phyloP scores from a whole-genome alignment of 2,888 invertebrate species.

The Criorhina ranunculi region DNA sequence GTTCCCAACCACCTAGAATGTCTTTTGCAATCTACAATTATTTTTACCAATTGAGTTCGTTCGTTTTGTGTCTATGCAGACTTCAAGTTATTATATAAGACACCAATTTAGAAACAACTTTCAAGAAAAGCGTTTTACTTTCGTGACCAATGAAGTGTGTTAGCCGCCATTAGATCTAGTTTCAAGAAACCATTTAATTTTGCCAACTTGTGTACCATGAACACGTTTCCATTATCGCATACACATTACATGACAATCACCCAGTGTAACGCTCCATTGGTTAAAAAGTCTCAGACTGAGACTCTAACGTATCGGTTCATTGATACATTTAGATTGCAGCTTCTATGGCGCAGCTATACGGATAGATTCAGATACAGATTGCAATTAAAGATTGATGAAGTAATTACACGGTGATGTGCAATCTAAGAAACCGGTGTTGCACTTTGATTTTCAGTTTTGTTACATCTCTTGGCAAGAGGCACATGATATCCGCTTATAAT shows the following conservation, averaged over 20 bases:
- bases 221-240: slow-evolving; percentile 27
- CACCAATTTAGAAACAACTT: slow-evolving; percentile 32
- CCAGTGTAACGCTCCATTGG: slow-evolving; percentile 27
- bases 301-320: not conserved
- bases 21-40: not conserved
- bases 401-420: slow-evolving; percentile 17
- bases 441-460: not conserved
- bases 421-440: slow-evolving; percentile 3
- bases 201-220: slow-evolving; percentile 41
- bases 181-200: slow-evolving; percentile 30
- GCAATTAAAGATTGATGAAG: slow-evolving; percentile 26
- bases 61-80: not conserved
- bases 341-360: not conserved
- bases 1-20: not conserved
- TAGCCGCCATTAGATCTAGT: slow-evolving; percentile 29
- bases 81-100: slow-evolving; percentile 26
- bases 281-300: slow-evolving; percentile 17
- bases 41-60: not conserved
- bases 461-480: no score
- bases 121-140: slow-evolving; percentile 13
- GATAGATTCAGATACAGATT: not conserved
- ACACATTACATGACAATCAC: slow-evolving; percentile 19
- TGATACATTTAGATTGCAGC: slow-evolving; percentile 6
- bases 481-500: no score
- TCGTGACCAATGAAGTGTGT: slow-evolving; percentile 21